Conservation (phyloP, 2,888 invertebrate genomes). For the Bombylius discolor region DNA sequence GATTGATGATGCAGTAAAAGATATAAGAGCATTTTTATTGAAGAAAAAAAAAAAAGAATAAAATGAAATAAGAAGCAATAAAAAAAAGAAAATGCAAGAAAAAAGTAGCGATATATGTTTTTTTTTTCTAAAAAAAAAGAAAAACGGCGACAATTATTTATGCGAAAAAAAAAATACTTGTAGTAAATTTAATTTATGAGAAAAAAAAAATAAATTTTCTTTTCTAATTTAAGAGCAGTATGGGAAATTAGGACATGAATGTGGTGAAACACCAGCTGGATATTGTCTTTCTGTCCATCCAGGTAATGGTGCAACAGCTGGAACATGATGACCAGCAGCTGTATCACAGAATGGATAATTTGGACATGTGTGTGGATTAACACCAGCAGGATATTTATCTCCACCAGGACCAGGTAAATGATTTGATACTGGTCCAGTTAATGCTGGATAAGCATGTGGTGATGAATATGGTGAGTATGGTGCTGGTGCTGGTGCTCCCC, state of each 20-base stretch:
- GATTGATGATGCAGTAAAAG: too few species aligned
- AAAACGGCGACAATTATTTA: not conserved
- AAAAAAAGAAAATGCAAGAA: too few species aligned
- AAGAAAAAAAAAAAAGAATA: too few species aligned
- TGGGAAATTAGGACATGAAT: slow-evolving; percentile 39
- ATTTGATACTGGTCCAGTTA: slow-evolving; percentile 18
- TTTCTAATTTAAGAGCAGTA: slow-evolving; percentile 29
- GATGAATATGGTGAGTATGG: slow-evolving; percentile 4
- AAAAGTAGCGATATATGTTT: too few species aligned
- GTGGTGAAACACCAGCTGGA: slow-evolving; percentile 38
- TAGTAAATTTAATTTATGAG: too few species aligned
- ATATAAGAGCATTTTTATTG: too few species aligned
- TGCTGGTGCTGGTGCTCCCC: slow-evolving; percentile 18
- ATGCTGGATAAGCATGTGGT: slow-evolving; percentile 15
- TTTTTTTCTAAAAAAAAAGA: too few species aligned
- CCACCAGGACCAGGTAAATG: slow-evolving; percentile 23
- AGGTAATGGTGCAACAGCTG: slow-evolving; percentile 33
- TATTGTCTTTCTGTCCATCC: slow-evolving; percentile 38
- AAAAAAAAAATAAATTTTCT: too few species aligned
- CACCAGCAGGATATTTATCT: slow-evolving; percentile 38
- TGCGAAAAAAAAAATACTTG: not conserved
- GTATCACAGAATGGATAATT: slow-evolving; percentile 42
- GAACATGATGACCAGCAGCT: slow-evolving; percentile 27
- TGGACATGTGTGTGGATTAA: slow-evolving; percentile 39
- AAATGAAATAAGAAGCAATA: too few species aligned